Percentiles rank a stretch among this genome's conserved stretches.
Evolutionary conservation across 2,888 invertebrate species (phyloP).

Genomic region (Smittia sp.): DNA sequence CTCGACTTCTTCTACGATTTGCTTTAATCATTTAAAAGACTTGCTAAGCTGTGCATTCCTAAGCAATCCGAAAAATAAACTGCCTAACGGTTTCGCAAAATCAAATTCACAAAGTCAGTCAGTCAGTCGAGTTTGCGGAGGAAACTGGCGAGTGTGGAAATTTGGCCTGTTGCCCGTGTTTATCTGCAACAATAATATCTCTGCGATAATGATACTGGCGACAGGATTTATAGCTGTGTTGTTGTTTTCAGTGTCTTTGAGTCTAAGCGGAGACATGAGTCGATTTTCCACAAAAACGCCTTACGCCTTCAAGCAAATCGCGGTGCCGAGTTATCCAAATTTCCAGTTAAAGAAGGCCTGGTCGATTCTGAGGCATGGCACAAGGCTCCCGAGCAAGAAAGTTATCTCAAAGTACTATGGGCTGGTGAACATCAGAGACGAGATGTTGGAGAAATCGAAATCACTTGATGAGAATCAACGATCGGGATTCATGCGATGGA

Average conservation of each 20-base stretch:
- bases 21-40: conserved; percentile 54
- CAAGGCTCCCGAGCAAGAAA: conserved; percentile 16
- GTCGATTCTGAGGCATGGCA: conserved; percentile 26
- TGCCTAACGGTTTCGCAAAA: too few relatives aligned
- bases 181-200: too few relatives aligned
- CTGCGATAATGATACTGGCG: not conserved
- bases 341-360: conserved; percentile 10
- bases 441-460: not conserved
- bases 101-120: too few relatives aligned
- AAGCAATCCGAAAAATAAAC: too few relatives aligned
- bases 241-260: not conserved
- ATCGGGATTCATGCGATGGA: not conserved
- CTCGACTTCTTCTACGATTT: conserved; percentile 92
- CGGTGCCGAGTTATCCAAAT: not conserved
- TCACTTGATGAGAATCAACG: not conserved
- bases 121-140: too few relatives aligned
- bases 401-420: conserved; percentile 1
- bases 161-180: too few relatives aligned
- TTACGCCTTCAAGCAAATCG: not conserved
- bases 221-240: not conserved
- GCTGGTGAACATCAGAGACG: not conserved
- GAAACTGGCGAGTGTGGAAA: too few relatives aligned
- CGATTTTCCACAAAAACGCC: conserved; percentile 36
- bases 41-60: too few relatives aligned
- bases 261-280: not conserved